phyloP scores from a whole-genome alignment of 1,140 invertebrate species.

The Drosophila triauraria region DNA sequence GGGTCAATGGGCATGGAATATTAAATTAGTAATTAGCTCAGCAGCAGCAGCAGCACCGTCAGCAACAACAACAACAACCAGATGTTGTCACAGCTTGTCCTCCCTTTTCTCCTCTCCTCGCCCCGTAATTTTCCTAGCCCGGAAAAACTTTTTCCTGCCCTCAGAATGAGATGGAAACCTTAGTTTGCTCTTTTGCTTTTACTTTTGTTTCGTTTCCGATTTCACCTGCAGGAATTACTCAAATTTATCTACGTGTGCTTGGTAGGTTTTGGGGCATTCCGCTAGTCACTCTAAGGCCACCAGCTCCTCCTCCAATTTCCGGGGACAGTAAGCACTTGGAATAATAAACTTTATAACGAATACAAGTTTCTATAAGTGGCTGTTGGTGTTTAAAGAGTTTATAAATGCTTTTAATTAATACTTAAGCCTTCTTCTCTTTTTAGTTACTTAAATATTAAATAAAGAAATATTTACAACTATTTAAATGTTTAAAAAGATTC shows the following conservation, averaged over 20 bases:
- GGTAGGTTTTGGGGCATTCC: slow-evolving; percentile 44
- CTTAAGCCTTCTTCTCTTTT: not conserved
- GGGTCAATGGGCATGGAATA: slow-evolving; percentile 51
- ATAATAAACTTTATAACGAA: not conserved
- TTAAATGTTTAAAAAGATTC: not conserved
- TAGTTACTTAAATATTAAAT: not conserved
- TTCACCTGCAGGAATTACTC: slow-evolving; percentile 61
- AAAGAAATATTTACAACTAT: not conserved
- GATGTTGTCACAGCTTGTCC: slow-evolving; percentile 37
- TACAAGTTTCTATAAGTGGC: no score
- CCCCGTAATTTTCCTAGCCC: not conserved
- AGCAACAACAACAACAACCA: slow-evolving; percentile 30
- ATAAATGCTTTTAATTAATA: not conserved
- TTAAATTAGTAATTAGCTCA: slow-evolving; percentile 54
- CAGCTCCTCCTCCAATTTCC: not conserved
- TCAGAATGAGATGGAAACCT: slow-evolving; percentile 30
- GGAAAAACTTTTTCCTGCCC: slow-evolving; percentile 32
- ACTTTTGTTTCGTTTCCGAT: slow-evolving; percentile 57
- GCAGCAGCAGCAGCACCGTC: slow-evolving; percentile 14
- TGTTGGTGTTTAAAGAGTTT: no score
- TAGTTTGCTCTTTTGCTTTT: slow-evolving; percentile 62
- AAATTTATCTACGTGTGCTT: slow-evolving; percentile 60
- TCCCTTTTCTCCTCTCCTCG: no score
- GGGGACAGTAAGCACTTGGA: not conserved
- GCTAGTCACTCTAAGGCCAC: slow-evolving; percentile 43